These are phyloP conservation scores for Myiopsitta monachus DNA, from an alignment of 2,113 vertebrate species.

Conservation along the genomic window DNA sequence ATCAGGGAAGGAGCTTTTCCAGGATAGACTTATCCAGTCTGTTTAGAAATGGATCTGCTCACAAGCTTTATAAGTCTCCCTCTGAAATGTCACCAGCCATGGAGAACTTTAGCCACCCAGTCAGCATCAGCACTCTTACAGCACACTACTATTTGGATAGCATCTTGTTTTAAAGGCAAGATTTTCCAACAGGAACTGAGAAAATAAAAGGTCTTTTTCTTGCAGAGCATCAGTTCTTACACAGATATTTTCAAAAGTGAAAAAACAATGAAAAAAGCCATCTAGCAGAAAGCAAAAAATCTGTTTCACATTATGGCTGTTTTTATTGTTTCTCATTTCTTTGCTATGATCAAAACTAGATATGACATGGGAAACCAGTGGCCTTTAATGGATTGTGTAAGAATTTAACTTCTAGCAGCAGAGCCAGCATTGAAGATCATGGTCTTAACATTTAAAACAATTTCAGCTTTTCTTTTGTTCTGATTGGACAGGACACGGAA, in stretches of 20 bases:
- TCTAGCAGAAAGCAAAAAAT: slow-evolving; percentile 5
- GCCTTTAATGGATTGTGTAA: slow-evolving; percentile 42
- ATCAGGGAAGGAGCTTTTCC: neutral
- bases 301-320: slow-evolving; percentile 49
- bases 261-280: neutral
- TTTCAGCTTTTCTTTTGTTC: slow-evolving; percentile 22
- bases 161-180: neutral
- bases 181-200: neutral
- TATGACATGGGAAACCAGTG: slow-evolving; percentile 50
- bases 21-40: neutral
- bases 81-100: neutral
- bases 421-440: neutral
- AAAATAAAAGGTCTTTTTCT: neutral
- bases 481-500: neutral
- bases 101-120: neutral
- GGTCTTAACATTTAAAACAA: slow-evolving; percentile 12
- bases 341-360: slow-evolving; percentile 49
- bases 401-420: neutral
- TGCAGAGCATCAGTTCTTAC: neutral
- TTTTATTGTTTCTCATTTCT: slow-evolving; percentile 51
- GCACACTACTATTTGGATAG: neutral
- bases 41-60: neutral
- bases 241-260: neutral
- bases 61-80: neutral
- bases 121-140: neutral